Evolutionary conservation across 2,113 vertebrate genomes (phyloP).

Genomic region (Oreocharis arfaki): DNA sequence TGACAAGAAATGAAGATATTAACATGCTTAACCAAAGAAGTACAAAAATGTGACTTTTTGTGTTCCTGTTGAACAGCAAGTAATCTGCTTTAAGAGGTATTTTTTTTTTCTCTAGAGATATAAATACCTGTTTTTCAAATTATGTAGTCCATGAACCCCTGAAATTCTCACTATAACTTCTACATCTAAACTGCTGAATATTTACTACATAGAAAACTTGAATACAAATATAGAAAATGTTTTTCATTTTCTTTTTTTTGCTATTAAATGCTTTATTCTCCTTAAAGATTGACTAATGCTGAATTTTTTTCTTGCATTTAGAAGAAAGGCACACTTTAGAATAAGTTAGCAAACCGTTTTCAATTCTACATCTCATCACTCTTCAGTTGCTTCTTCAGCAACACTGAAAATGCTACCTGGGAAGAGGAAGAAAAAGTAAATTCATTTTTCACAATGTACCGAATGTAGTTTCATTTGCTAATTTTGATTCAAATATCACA

Average conservation of each 20-base stretch:
- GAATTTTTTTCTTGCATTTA: neutral
- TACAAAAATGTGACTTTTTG: neutral
- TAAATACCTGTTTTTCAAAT: neutral
- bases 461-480: neutral
- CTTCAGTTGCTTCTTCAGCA: neutral
- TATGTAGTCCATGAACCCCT: neutral
- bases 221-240: neutral
- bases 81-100: neutral
- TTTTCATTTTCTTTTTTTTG: neutral
- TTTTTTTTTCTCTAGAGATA: neutral
- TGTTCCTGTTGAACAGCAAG: neutral
- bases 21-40: neutral
- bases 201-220: neutral
- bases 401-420: neutral
- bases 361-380: neutral
- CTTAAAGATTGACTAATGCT: neutral
- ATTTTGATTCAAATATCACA: neutral
- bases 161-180: neutral
- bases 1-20: neutral
- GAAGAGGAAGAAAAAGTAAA: neutral
- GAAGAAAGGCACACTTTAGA: neutral
- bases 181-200: neutral
- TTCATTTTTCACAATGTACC: neutral
- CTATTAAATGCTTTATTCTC: neutral
- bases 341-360: neutral